These are phyloP conservation scores for Nomada flava DNA, from an alignment of 2,888 invertebrate genomes.

Conservation along the genomic window DNA sequence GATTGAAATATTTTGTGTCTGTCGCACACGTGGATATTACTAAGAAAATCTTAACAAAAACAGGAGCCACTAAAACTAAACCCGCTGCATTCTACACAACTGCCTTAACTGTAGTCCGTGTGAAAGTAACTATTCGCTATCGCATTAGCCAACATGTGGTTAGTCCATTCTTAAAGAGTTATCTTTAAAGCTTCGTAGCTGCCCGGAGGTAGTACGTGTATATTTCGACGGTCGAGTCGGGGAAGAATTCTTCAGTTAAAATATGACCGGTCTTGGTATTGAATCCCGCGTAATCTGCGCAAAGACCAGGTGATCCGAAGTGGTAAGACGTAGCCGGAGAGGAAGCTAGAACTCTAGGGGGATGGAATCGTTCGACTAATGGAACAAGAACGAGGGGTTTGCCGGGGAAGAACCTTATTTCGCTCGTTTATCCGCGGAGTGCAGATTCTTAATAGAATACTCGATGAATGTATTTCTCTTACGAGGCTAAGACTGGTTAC, in stretches of 20 bases:
- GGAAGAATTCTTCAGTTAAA: neutral
- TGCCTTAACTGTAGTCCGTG: too few relatives aligned
- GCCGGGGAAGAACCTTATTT: constrained; percentile 70
- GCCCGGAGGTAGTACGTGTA: neutral
- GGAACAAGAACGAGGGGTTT: constrained; percentile 63
- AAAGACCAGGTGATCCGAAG: constrained; percentile 55
- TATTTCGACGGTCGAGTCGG: neutral
- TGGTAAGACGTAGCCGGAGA: constrained; percentile 49
- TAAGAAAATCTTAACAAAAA: too few relatives aligned
- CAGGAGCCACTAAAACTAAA: too few relatives aligned
- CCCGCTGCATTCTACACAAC: too few relatives aligned
- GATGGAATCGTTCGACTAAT: constrained; percentile 72
- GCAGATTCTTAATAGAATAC: constrained; percentile 81
- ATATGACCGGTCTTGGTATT: constrained; percentile 13
- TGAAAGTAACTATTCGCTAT: too few relatives aligned
- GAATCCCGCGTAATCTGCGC: constrained; percentile 54
- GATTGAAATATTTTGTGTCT: too few relatives aligned
- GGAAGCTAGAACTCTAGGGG: constrained; percentile 39
- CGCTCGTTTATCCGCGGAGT: constrained; percentile 77
- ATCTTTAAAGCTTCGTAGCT: too few relatives aligned
- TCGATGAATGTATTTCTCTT: constrained; percentile 81
- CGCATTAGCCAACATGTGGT: too few relatives aligned
- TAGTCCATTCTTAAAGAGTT: too few relatives aligned
- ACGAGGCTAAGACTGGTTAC: constrained; percentile 75
- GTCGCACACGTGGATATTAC: too few relatives aligned